These are phyloP conservation scores for Drosophila bipectinata DNA, from an alignment of 1,140 invertebrate species.

Conservation along the genomic window DNA sequence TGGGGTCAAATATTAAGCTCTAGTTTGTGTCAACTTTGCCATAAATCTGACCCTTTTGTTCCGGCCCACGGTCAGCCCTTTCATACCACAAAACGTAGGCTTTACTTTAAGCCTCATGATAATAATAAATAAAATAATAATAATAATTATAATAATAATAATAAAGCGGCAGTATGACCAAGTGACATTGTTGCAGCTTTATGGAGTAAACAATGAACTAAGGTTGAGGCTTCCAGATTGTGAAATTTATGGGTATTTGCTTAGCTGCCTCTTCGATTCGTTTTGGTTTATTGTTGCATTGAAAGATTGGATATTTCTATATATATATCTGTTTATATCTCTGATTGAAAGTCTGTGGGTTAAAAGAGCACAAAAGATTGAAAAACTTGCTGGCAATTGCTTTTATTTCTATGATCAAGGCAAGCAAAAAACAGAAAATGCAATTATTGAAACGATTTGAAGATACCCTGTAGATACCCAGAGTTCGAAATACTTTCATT, in stretches of 20 bases:
- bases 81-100: neutral
- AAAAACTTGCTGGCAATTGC: conserved; percentile 47
- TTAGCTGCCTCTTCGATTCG: conserved; percentile 19
- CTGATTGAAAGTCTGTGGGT: conserved; percentile 7
- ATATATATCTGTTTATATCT: neutral
- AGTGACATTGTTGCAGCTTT: conserved; percentile 60
- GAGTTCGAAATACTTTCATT: too few relatives aligned
- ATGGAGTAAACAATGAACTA: conserved; percentile 30
- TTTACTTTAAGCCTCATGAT: conserved; percentile 26
- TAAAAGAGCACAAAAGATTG: conserved; percentile 27
- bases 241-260: conserved; percentile 28
- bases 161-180: conserved; percentile 29
- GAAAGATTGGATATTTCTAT: too few relatives aligned
- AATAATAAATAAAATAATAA: conserved; percentile 43
- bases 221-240: conserved; percentile 19
- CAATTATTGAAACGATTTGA: neutral
- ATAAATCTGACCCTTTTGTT: conserved; percentile 17
- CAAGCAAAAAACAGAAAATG: neutral
- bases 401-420: conserved; percentile 43
- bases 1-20: conserved; percentile 23
- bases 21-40: conserved; percentile 8
- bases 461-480: neutral
- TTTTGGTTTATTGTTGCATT: conserved; percentile 17
- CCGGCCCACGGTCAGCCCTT: conserved; percentile 26
- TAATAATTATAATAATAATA: neutral